Conservation (phyloP, 2,113 vertebrate genomes). For the Mesembrinibis cayennensis region DNA sequence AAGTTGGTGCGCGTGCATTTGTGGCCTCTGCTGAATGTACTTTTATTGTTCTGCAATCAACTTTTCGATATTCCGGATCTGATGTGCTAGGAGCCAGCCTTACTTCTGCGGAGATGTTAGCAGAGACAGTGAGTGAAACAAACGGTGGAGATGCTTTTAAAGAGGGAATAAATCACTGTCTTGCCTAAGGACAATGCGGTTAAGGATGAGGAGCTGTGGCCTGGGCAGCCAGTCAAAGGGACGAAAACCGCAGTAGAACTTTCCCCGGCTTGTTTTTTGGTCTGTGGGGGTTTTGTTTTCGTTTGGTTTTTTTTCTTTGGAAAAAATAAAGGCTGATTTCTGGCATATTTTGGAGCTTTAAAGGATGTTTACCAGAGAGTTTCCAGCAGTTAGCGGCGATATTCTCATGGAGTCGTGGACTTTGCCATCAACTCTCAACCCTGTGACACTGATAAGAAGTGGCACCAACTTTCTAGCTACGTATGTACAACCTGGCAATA, state of each 20-base stretch:
- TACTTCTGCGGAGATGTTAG: neutral
- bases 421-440: neutral
- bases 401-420: neutral
- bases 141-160: constrained; percentile 16
- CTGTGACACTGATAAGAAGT: neutral
- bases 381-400: neutral
- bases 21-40: too few relatives aligned
- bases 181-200: constrained; percentile 17
- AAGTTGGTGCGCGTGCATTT: too few relatives aligned
- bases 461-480: neutral
- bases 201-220: constrained; percentile 1
- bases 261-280: neutral
- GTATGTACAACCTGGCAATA: neutral
- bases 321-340: neutral
- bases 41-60: too few relatives aligned
- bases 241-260: neutral
- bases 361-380: neutral
- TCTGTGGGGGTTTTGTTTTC: rapidly evolving
- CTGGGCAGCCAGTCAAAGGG: neutral
- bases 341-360: neutral
- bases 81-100: neutral
- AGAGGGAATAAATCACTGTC: constrained; percentile 29
- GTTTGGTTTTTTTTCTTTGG: neutral
- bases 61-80: too few relatives aligned
- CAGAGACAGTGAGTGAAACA: neutral